Percentiles rank a stretch among this genome's conserved stretches.
Conservation (phyloP, 1,140 invertebrate genomes). For the Caenorhabditis tropicalis region DNA sequence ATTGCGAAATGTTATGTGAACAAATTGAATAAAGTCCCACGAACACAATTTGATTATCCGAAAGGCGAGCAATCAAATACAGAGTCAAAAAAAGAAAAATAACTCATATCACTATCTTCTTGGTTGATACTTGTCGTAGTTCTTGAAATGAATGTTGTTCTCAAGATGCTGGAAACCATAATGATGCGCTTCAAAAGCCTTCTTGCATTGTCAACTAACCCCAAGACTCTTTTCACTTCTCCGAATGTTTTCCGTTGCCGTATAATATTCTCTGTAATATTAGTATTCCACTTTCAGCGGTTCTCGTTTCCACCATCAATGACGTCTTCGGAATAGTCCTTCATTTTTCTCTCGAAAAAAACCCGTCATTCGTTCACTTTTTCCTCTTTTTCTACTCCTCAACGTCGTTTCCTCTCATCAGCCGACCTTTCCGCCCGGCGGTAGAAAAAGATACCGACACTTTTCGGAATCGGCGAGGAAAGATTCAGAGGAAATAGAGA, state of each 20-base stretch:
- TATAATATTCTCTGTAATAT: neutral
- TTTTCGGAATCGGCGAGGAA: neutral
- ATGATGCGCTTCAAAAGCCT: neutral
- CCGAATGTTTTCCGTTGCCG: neutral
- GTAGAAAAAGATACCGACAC: neutral
- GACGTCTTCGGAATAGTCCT: constrained; percentile 37
- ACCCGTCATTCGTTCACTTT: constrained; percentile 1
- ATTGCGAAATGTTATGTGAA: neutral
- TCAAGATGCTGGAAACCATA: too few species aligned
- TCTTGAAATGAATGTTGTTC: too few species aligned
- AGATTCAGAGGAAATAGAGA: neutral
- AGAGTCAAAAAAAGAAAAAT: neutral
- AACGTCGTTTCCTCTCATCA: neutral
- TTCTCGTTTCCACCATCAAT: neutral
- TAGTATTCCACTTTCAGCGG: neutral
- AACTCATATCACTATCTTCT: too few species aligned
- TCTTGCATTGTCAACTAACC: too few species aligned
- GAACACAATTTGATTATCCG: neutral
- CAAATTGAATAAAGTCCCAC: neutral
- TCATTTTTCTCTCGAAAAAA: neutral
- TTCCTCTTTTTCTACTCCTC: neutral
- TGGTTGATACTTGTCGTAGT: too few species aligned
- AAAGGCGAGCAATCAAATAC: neutral
- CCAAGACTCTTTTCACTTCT: neutral
- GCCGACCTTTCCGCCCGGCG: neutral